Conservation (phyloP, 2,113 vertebrate species). For the Dicerorhinus sumatrensis region DNA sequence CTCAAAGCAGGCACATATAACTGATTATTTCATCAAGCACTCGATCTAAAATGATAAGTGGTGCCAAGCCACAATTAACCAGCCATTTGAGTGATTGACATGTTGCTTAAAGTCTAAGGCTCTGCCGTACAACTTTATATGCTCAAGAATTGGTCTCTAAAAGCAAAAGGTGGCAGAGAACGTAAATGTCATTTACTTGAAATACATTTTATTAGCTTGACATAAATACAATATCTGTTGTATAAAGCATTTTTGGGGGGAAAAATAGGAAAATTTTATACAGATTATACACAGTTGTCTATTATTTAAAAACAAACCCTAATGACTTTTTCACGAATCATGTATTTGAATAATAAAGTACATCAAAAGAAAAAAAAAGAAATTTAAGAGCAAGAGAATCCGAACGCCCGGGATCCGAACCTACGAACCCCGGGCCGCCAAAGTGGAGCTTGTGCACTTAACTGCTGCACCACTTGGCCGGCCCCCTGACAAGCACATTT, state of each 20-base stretch:
- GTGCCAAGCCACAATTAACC: slow-evolving; percentile 76
- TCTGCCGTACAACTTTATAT: slow-evolving; percentile 45
- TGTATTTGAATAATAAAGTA: neutral
- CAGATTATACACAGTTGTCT: neutral
- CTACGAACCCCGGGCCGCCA: too few relatives aligned
- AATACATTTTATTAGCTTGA: slow-evolving; percentile 15
- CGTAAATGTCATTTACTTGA: neutral
- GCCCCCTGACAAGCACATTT: neutral
- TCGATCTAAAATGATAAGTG: slow-evolving; percentile 72
- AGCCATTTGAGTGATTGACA: slow-evolving; percentile 80
- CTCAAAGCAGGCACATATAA: slow-evolving; percentile 69
- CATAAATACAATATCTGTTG: neutral
- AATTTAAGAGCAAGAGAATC: neutral
- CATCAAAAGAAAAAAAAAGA: neutral
- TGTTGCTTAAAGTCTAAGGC: slow-evolving; percentile 50
- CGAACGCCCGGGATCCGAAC: too few relatives aligned
- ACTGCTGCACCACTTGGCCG: too few relatives aligned
- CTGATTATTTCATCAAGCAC: slow-evolving; percentile 80
- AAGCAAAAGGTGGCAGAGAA: neutral
- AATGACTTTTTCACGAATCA: neutral
- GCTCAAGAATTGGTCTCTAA: slow-evolving; percentile 24
- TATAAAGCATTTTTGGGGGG: neutral
- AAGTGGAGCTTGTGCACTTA: too few relatives aligned
- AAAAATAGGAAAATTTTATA: neutral
- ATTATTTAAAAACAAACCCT: slow-evolving; percentile 16